Evolutionary conservation across 1,140 invertebrate genomes (phyloP), one percentile per base, ranked within the genome.

Genomic region (Caenorhabditis tropicalis): DNA sequence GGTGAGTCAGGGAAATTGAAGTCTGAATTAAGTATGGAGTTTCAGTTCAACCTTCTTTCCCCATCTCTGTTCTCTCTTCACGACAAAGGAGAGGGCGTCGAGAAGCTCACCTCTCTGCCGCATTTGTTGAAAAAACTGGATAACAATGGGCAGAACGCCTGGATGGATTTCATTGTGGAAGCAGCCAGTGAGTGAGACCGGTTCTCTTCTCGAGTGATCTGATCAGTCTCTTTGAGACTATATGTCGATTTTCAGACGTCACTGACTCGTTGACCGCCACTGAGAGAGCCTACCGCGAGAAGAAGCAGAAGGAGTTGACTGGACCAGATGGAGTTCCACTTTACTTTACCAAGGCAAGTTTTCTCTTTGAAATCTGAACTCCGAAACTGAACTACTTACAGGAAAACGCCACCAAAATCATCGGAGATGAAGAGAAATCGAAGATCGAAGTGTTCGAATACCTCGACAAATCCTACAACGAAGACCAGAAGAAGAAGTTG

Each of bases 21-120:
- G 9, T n/a, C 27, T 29, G 12, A 43, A 16, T 24, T 9, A 48
- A 29, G 24, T 83, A 15, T 12, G 15, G 19, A 51, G 7, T 60
- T 85, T 29, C 81, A 89, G 88, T 46, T 91, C 36, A 89, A 89
- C 48, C 79, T 90, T n/a, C 51, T 90, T 0, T 91, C 90, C 6
- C 89, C 89, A 12, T 90, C 89, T 15, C 83, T 90, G 0, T 90
- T 90, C 65, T 86, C 83, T 53, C 87, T 90, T 48, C 89, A 90
- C 82, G 82, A 88, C 43, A 87, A 90, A 33, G 90, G 89, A n/a
- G 48, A 86, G 80, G 87, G 87, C 15, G 29, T 89, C 16, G 89
- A 90, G 74, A 56, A 87, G 74, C 51, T 84, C 51, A 51, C 82
- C 29, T 87, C 85, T 31, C 86, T 87, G 21, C 86, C 86, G 24